Evolutionary conservation across 2,113 vertebrate genomes (phyloP).

Genomic region (Dicaeum eximium): DNA sequence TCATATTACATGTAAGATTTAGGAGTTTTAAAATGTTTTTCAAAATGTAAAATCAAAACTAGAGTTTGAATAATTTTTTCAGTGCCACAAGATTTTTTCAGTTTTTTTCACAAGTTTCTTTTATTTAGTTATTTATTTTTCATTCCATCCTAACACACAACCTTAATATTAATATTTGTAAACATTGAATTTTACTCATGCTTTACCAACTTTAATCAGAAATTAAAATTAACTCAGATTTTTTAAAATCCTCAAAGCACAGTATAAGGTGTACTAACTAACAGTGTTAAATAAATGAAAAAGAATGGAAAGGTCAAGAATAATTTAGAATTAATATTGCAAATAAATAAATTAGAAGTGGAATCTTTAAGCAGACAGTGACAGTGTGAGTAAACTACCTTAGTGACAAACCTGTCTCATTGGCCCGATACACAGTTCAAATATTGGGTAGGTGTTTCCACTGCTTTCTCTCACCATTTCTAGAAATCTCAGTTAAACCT

Average conservation of each 20-base stretch:
- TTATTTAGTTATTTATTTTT: not conserved
- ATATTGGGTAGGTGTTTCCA: not conserved
- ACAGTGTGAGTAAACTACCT: rapidly evolving
- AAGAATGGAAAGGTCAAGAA: not conserved
- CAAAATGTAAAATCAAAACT: not conserved
- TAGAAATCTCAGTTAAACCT: not conserved
- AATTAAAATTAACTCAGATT: not conserved
- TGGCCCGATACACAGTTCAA: not conserved
- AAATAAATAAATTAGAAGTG: not conserved
- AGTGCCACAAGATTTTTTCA: not conserved
- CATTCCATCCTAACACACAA: not conserved
- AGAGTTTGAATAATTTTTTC: not conserved
- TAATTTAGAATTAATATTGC: not conserved
- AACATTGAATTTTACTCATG: not conserved
- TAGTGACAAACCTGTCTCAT: not conserved
- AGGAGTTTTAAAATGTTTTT: not conserved
- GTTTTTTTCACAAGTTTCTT: not conserved
- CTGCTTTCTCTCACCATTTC: not conserved
- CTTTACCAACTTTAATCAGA: not conserved
- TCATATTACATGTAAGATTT: not conserved
- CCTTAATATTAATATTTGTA: not conserved
- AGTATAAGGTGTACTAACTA: not conserved
- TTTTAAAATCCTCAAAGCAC: not conserved
- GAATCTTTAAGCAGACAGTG: not conserved
- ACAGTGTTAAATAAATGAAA: not conserved